A percentile compares a stretch with the other conserved stretches of the same genome.
phyloP scores from a whole-genome alignment of 2,113 vertebrate genomes.

The Sakesphorus luctuosus region DNA sequence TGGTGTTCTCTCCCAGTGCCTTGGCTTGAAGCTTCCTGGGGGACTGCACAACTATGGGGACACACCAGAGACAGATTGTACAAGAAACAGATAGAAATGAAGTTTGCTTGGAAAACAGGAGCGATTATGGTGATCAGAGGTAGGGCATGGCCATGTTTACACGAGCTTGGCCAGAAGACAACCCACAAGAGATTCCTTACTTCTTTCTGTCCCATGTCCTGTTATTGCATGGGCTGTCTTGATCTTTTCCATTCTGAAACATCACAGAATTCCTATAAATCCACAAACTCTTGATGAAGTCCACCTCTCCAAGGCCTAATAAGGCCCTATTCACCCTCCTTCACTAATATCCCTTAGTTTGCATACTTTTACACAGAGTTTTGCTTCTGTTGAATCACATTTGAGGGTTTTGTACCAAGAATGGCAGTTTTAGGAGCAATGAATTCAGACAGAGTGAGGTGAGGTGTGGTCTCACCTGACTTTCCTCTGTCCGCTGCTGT shows the following conservation, averaged over 20 bases:
- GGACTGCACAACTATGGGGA: no score
- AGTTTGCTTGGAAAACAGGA: neutral
- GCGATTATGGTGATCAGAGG: neutral
- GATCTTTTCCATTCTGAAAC: neutral
- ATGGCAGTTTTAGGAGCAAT: neutral
- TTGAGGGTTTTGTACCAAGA: neutral
- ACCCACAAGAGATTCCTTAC: neutral
- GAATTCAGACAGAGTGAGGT: neutral
- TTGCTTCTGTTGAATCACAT: neutral
- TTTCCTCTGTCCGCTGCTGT: neutral
- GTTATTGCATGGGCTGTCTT: neutral
- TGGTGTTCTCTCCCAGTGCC: neutral
- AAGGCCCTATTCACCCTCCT: neutral
- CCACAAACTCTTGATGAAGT: neutral
- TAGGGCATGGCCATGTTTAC: neutral
- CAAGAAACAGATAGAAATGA: neutral
- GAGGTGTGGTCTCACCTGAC: neutral
- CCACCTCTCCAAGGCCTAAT: neutral
- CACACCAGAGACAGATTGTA: neutral
- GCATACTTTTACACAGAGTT: fast-evolving
- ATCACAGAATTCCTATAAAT: neutral
- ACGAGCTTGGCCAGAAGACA: neutral
- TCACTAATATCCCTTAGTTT: neutral
- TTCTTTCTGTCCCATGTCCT: neutral
- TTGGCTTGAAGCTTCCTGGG: neutral